phyloP scores from a whole-genome alignment of 2,797 vertebrate genomes.

The Cuculus canorus region DNA sequence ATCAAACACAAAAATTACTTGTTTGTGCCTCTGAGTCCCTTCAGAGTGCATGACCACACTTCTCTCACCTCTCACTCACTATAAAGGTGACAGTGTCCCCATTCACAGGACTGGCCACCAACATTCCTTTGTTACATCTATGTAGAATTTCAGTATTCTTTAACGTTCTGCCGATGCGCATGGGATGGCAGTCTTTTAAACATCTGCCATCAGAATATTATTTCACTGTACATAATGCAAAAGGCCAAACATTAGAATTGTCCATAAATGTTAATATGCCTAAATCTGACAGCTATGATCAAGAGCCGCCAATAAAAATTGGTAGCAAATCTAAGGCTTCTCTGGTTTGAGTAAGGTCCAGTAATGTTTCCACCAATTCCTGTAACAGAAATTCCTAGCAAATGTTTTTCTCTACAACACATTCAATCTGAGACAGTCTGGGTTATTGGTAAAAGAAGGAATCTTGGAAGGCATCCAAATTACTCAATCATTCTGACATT shows the following conservation, averaged over 20 bases:
- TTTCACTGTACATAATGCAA: background rate
- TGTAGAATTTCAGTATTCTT: background rate
- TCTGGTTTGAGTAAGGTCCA: background rate
- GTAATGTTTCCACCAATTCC: background rate
- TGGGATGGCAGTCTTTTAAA: background rate
- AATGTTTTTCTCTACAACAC: background rate
- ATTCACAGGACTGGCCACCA: fast-evolving
- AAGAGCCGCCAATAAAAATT: background rate
- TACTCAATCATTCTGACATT: constrained; percentile 3
- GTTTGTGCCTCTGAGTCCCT: background rate
- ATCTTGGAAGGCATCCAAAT: background rate
- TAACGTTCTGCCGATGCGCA: background rate
- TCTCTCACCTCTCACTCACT: background rate
- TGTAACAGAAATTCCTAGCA: background rate
- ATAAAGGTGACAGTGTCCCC: background rate
- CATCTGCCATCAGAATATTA: background rate
- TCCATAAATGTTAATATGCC: background rate
- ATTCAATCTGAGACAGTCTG: background rate
- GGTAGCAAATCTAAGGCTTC: background rate
- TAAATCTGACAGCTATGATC: background rate
- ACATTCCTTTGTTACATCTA: fast-evolving
- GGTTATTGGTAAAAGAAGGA: constrained; percentile 7
- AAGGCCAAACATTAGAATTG: background rate
- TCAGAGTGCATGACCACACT: background rate
- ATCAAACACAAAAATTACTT: background rate